Base-by-base conservation (phyloP, 2,113 vertebrate genomes). In the Pseudolaguvia tuberculata region DNA sequence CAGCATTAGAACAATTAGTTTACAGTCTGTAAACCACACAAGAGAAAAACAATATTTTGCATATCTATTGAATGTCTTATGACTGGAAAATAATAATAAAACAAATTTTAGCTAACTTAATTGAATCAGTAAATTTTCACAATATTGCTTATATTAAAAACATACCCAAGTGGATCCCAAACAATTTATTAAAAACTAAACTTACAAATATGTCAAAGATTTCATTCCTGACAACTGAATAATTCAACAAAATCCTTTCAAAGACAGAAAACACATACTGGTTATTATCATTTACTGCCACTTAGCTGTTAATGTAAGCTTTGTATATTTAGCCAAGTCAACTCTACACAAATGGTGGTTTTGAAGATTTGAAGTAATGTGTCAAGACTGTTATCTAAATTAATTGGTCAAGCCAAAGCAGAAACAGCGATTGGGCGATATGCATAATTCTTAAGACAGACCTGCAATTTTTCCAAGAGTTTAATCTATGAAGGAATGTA, bases 311-410 rank as follows among this genome's bases (percentile, higher is more conserved):
- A 81, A 81, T 75, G 76, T 81, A 78, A 35, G 45, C 62, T n/a
- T 61, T 68, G 80, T 78, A 78, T 81, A 75, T 78, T 81, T 81
- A 55, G 61, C 21, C 66, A 75, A 70, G 67, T 78, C 56, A 69
- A 68, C 70, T 67, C 55, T 50, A 72, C 58, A 72, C 72, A 78
- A 78, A 21, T 39, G 27, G 68, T 68, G 76, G 76, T 75, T 78
- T 78, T 27, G 27, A 39, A 73, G 61, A 75, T 81, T 76, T 81
- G 56, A 23, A 68, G 62, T 51, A 39, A 80, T 61, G 48, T 59
- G 75, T 78, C 71, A 78, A 72, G 74, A 78, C 61, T 72, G 23
- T 75, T 72, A 31, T 70, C 42, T 56, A 76, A 68, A 75, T 81
- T 78, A 75, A 81, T 76, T 75, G 76, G 79, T 67, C 63, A 47